Percentiles rank a stretch among this genome's conserved stretches.
Evolutionary conservation across 2,113 vertebrate genomes (phyloP).

Genomic region (Nerophis ophidion): DNA sequence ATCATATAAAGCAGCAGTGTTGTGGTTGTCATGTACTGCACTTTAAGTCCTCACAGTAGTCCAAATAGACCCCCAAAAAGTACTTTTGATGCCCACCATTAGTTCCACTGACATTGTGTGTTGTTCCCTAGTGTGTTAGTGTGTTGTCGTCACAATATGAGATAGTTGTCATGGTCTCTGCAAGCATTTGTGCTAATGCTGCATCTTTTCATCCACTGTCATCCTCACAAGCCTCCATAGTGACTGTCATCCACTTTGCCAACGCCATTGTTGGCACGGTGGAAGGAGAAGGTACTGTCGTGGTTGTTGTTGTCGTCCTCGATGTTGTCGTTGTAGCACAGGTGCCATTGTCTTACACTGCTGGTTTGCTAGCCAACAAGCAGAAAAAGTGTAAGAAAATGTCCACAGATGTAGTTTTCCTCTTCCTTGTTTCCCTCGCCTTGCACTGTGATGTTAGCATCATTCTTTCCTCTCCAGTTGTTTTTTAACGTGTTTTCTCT

Average conservation of each 20-base stretch:
- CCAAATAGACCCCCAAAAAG: too few relatives aligned
- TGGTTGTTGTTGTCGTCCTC: slow-evolving; percentile 49
- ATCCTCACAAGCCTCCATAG: slow-evolving; percentile 93
- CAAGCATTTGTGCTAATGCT: slow-evolving; percentile 67
- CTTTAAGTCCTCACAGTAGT: too few relatives aligned
- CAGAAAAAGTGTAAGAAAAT: slow-evolving; percentile 5
- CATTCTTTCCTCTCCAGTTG: slow-evolving; percentile 18
- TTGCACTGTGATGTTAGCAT: slow-evolving; percentile 29
- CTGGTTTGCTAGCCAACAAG: slow-evolving; percentile 14
- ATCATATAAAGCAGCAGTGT: too few relatives aligned
- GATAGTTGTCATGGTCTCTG: slow-evolving; percentile 4
- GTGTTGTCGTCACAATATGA: slow-evolving; percentile 25
- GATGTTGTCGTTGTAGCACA: slow-evolving; percentile 25
- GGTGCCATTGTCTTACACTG: slow-evolving; percentile 65
- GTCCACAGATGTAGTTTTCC: slow-evolving; percentile 11
- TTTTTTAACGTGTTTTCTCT: slow-evolving; percentile 78
- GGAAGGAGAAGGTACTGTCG: slow-evolving; percentile 87
- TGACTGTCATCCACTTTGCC: slow-evolving; percentile 98
- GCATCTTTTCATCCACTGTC: slow-evolving; percentile 76
- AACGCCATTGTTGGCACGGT: slow-evolving; percentile 88
- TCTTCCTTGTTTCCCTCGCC: slow-evolving; percentile 12
- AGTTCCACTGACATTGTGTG: background rate
- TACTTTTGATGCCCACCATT: too few relatives aligned
- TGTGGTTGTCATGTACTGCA: too few relatives aligned
- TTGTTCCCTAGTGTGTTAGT: slow-evolving; percentile 4